Base-by-base conservation (phyloP, 2,888 invertebrate genomes). In the Spodoptera picta region DNA sequence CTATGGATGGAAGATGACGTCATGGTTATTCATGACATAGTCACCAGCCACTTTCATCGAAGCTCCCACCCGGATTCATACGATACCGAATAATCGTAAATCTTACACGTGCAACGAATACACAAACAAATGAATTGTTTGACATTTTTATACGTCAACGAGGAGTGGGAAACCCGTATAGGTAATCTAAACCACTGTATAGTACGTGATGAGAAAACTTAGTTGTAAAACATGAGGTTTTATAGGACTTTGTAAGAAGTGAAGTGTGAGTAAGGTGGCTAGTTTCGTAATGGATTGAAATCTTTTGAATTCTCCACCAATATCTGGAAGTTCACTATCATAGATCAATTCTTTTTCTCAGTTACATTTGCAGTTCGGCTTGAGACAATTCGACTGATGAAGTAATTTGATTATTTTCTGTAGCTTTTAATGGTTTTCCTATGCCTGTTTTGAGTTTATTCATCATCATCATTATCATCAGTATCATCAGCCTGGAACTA, bases 171-270 rank as follows among this genome's bases (percentile, higher is more conserved):
- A 92, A 87, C 84, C 91, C 90, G 84, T 82, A 85, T 83, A 80
- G 85, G 90, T 87, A 90, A 92, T 87, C 83, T 88, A 87, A 92
- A 90, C 93, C 92, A 86, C 90, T 83, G 84, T 72, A 43, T 48
- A 50, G 79, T 87, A 93, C 93, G 93, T 93, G 93, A 92, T 85
- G 84, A 72, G 93, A 90, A 90, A 90, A 69, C 83, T 78, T 85
- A 87, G 82, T 81, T 73, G 71, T 69, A 80, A 80, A 61, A 55
- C 49, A 59, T 61, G 43, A 59, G 55, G 48, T 54, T 69, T 69
- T 75, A 66, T 65, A 43, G 47, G 41, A 49, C 19, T 54, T 56
- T 3, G 23, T 47, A 31, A 47, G 43, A 66, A 49, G 53, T 49
- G 59, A 11, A 4, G 62, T 27, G 42, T 36, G 4, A 1, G 6